These are phyloP conservation scores for Lichenostomus cassidix DNA, from an alignment of 2,113 vertebrate species.

Conservation along the genomic window DNA sequence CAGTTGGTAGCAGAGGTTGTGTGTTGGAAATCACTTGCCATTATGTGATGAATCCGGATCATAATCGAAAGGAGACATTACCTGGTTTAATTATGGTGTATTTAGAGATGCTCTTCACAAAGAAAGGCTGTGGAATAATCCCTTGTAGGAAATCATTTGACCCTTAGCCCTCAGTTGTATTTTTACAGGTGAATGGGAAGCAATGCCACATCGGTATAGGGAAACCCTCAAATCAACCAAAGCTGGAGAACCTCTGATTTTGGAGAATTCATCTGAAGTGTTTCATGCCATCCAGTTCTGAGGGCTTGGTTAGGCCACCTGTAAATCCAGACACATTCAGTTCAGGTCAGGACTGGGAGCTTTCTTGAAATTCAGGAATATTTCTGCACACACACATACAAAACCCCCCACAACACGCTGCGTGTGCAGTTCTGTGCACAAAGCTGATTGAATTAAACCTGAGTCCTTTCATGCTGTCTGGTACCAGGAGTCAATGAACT, in stretches of 20 bases:
- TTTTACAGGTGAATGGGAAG: background rate
- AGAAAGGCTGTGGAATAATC: background rate
- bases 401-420: background rate
- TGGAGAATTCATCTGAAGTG: background rate
- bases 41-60: background rate
- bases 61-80: background rate
- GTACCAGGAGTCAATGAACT: constrained; percentile 60
- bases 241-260: background rate
- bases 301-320: background rate
- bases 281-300: background rate
- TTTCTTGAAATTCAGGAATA: background rate
- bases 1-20: background rate
- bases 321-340: background rate
- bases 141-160: background rate
- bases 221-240: background rate
- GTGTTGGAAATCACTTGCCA: background rate
- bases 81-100: background rate
- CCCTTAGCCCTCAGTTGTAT: background rate
- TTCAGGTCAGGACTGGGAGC: background rate
- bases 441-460: constrained; percentile 24
- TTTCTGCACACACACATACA: background rate
- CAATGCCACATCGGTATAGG: background rate
- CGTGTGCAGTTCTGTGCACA: background rate
- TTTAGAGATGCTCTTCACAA: background rate
- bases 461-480: constrained; percentile 20